Evolutionary conservation across 2,888 invertebrate species (phyloP).

Genomic region (Silvanus unidentatus): DNA sequence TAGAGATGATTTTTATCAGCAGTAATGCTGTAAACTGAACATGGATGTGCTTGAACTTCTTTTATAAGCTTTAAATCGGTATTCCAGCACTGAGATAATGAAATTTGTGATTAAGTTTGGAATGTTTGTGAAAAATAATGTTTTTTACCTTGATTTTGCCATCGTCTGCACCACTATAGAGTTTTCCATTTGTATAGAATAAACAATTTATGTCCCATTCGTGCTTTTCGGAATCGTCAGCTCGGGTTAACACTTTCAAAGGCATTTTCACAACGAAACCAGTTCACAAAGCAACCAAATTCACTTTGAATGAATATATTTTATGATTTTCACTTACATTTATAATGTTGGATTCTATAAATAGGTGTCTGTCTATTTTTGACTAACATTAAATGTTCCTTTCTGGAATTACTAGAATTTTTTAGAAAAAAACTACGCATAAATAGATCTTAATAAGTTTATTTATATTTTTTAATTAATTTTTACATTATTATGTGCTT

Average conservation of each 20-base stretch:
- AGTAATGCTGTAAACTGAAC: conserved; percentile 57
- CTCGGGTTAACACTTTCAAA: neutral
- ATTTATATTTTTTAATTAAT: too few relatives aligned
- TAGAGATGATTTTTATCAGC: conserved; percentile 51
- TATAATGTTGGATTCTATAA: too few relatives aligned
- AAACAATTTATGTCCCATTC: conserved; percentile 45
- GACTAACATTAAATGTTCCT: too few relatives aligned
- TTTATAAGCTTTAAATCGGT: conserved; percentile 43
- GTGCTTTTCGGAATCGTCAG: conserved; percentile 40
- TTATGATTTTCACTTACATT: too few relatives aligned
- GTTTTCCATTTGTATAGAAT: conserved; percentile 42
- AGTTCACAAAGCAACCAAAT: too few relatives aligned
- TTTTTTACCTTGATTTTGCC: conserved; percentile 50
- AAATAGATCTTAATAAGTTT: too few relatives aligned
- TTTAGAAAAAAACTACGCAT: too few relatives aligned
- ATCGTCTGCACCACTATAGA: conserved; percentile 50
- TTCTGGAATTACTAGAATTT: too few relatives aligned
- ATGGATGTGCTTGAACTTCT: conserved; percentile 54
- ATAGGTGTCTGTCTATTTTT: too few relatives aligned
- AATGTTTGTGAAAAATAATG: too few relatives aligned
- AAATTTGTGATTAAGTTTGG: too few relatives aligned
- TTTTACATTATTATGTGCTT: conserved; percentile 13
- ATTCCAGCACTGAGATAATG: conserved; percentile 45
- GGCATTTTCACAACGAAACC: neutral
- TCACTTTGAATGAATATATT: too few relatives aligned